Evolutionary conservation across 2,797 vertebrate species (phyloP).

Genomic region (Psittacula derbiana): DNA sequence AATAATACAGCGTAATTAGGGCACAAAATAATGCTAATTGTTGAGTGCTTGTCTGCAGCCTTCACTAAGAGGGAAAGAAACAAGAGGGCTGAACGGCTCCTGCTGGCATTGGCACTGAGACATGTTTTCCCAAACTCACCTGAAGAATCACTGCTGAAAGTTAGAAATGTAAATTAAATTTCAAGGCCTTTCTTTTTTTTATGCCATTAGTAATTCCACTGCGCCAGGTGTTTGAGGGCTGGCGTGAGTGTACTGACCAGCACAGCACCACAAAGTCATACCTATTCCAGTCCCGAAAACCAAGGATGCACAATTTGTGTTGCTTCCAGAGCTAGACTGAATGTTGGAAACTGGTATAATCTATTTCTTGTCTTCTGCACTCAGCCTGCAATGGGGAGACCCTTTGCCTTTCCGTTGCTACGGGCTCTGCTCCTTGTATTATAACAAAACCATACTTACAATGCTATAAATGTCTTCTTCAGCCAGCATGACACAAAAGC

Average conservation of each 20-base stretch:
- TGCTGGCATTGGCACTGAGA: neutral
- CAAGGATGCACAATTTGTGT: neutral
- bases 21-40: conserved; percentile 26
- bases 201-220: neutral
- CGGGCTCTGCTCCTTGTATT: neutral
- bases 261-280: neutral
- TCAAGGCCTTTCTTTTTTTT: neutral
- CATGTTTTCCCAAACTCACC: neutral
- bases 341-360: neutral
- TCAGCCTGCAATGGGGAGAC: neutral
- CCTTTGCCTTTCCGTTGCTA: neutral
- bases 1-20: conserved; percentile 11
- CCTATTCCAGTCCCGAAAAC: neutral
- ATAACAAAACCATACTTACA: neutral
- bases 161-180: neutral
- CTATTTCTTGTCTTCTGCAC: neutral
- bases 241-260: neutral
- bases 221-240: neutral
- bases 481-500: neutral
- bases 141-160: neutral
- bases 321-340: neutral
- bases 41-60: neutral
- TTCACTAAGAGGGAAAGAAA: neutral
- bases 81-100: neutral
- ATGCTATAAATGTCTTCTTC: neutral